Evolutionary conservation across 2,113 vertebrate species (phyloP), one percentile per base, ranked within the genome.

Genomic region (Oncorhynchus nerka): DNA sequence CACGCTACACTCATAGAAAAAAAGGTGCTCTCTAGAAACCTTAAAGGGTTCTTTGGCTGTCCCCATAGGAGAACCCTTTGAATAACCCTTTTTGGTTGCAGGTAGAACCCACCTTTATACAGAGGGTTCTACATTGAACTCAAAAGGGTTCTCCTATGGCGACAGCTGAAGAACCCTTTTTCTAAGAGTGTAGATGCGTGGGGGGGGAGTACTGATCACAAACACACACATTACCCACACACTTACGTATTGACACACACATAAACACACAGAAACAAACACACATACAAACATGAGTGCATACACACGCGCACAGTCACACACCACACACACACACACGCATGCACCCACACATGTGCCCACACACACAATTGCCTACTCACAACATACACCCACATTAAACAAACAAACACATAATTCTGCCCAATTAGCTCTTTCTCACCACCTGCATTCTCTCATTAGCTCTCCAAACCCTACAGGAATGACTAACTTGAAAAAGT

Each of bases 341-440:
- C 24, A 49, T 22, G 48, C 20, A 70, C 7, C 16, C 68, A 48
- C 45, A 28, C 20, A 28, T 22, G 24, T 12, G 13, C 48, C 24
- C 49, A 57, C 70, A 55, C 22, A 71, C 13, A 71, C n/a, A 55
- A 45, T 12, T 19, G 22, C 48, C 71, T 55, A 4, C 51, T 55
- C 51, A 55, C 15, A 55, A 55, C 16, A 19, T 55, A 55, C 51
- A 55, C 51, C 51, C 16, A 55, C 51, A 45, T 9, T 45, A 45
- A 45, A 45, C 39, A 39, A 39, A 39, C 39, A 55, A 55, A 55
- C 26, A 71, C 59, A 55, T 24, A 75, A 74, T 77, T 72, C 30
- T 57, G 2, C 71, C 39, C 30, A 77, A 81, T 76, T 79, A 79
- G 34, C 28, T 69, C 5, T 65, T 30, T 71, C 79, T 76, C 61